Conservation (phyloP, 2,797 vertebrate species). For the Thripadectes ignobilis region DNA sequence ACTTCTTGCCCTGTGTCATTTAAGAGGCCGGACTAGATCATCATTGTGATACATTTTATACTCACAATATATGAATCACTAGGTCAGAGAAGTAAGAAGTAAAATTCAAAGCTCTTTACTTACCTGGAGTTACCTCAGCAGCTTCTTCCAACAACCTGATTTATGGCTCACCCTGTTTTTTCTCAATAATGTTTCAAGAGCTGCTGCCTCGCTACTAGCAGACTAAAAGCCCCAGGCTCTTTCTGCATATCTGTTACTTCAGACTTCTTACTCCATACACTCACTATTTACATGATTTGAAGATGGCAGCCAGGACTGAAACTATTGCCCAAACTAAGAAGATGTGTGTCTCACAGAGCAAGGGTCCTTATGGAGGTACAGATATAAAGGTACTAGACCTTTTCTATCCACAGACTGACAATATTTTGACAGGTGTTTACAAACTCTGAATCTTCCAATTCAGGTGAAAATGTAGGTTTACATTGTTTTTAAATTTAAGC, state of each 20-base stretch:
- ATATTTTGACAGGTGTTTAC: neutral
- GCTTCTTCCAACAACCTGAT: neutral
- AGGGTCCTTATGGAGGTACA: neutral
- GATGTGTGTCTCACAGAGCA: neutral
- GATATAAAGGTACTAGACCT: neutral
- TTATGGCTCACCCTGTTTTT: neutral
- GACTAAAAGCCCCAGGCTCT: neutral
- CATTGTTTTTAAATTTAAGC: neutral
- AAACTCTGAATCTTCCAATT: neutral
- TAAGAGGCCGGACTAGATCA: neutral
- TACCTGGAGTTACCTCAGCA: neutral
- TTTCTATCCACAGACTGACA: neutral
- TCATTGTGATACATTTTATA: neutral
- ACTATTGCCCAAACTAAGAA: neutral
- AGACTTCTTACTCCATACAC: neutral
- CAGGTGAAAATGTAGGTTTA: neutral
- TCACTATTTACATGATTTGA: neutral
- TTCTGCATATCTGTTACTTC: neutral
- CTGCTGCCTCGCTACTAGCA: neutral
- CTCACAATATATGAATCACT: neutral
- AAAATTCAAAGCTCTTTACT: neutral
- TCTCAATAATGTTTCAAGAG: neutral
- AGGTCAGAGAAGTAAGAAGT: neutral
- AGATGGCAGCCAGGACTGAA: neutral
- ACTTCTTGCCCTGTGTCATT: neutral